Evolutionary conservation across 2,113 vertebrate species (phyloP).

Genomic region (Epinephelus lanceolatus): DNA sequence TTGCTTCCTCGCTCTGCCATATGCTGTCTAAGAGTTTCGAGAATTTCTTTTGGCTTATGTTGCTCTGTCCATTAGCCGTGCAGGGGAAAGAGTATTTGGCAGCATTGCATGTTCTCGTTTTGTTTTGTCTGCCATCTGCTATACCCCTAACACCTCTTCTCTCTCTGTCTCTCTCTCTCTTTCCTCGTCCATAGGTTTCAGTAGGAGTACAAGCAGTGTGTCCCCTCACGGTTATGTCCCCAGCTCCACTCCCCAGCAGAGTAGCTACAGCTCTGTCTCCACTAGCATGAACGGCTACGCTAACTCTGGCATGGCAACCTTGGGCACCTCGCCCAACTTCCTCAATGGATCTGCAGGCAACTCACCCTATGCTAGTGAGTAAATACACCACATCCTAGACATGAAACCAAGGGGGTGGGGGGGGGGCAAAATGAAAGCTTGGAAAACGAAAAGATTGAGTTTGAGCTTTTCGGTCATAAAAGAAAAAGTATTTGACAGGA

Average conservation of each 20-base stretch:
- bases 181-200: slow-evolving; percentile 88
- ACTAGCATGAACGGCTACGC: slow-evolving; percentile 98
- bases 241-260: slow-evolving; percentile 97
- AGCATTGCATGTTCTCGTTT: slow-evolving; percentile 64
- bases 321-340: slow-evolving; percentile 96
- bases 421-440: background rate
- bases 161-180: slow-evolving; percentile 42
- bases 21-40: slow-evolving; percentile 65
- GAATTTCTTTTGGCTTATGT: slow-evolving; percentile 58
- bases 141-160: slow-evolving; percentile 64
- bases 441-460: background rate
- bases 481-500: slow-evolving; percentile 2
- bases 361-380: slow-evolving; percentile 99
- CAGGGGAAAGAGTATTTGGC: slow-evolving; percentile 51
- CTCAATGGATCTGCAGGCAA: slow-evolving; percentile 98
- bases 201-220: slow-evolving; percentile 96
- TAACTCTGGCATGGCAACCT: slow-evolving; percentile 95
- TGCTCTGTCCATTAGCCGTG: slow-evolving; percentile 43
- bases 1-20: slow-evolving; percentile 67
- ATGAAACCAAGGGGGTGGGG: background rate
- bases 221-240: slow-evolving; percentile 97
- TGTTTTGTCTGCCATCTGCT: slow-evolving; percentile 70
- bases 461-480: slow-evolving; percentile 13
- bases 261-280: slow-evolving; percentile 96
- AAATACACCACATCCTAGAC: slow-evolving; percentile 54